Evolutionary conservation across 1,140 invertebrate species (phyloP), one percentile per base, ranked within the genome.

Genomic region (Notospermus geniculatus): DNA sequence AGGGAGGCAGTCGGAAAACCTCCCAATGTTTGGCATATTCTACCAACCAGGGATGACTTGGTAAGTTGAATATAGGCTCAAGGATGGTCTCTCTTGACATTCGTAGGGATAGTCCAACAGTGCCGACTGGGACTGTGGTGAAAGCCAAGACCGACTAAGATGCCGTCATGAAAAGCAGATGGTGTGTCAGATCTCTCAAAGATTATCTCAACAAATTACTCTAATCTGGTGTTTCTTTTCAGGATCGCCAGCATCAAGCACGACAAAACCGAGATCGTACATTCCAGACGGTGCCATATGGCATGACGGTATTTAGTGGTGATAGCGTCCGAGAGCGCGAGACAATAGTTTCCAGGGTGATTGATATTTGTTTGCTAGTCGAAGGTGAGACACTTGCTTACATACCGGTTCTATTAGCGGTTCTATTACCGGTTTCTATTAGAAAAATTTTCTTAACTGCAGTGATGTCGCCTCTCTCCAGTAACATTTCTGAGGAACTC

Each of bases 291-390:
- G 61, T 72, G 15, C 41, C 68, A 0, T 80, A 73, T 62, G 80
- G 80, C 23, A 73, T 78, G 57, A 80, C 75, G 7, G 27, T 77
- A 27, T 82, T 79, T 59, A 64, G 74, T 68, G 80, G 80, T 0
- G 70, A 80, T 46, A 74, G 71, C 62, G 66, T 80, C 13, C 68
- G 74, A 54, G 75, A 82, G 50, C 60, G 77, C 25, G 80, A 81
- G 55, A 69, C 68, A 5, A 73, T 77, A 39, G 75, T 78, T 5
- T 72, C 75, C 1, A 60, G 77, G 32, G 63, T 73, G 27, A 71
- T 82, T 45, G 73, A 78, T 52, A 73, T 78, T 13, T 82, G 78
- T 65, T 69, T 82, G 25, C 65, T 82, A 4, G 71, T 82, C 53
- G 78, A 78, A 69, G 80, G 79, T 76, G 68, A 62, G 66, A n/a